Evolutionary conservation across 1,140 invertebrate species (phyloP).

Genomic region (Cotesia glomerata): DNA sequence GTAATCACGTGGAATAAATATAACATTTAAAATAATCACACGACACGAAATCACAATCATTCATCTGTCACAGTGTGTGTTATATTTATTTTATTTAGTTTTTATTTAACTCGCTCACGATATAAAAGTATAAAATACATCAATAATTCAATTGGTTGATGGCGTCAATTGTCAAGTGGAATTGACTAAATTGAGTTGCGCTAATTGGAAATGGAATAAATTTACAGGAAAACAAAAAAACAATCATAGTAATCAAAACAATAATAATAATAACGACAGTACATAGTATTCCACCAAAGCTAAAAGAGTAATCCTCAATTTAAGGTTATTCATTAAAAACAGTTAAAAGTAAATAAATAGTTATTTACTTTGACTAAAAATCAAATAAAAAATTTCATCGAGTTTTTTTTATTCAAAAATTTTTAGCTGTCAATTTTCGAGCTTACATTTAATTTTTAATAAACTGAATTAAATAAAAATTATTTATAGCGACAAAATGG

Average conservation of each 20-base stretch:
- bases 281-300: not conserved
- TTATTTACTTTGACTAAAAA: constrained; percentile 18
- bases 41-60: constrained; percentile 38
- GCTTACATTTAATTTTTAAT: not conserved
- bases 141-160: constrained; percentile 18
- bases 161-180: constrained; percentile 14
- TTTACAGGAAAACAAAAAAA: too few species aligned
- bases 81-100: too few species aligned
- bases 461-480: too few species aligned
- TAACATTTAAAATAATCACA: constrained; percentile 32
- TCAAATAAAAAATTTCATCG: constrained; percentile 19
- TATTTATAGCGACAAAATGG: too few species aligned
- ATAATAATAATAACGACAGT: too few species aligned
- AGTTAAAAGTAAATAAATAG: constrained; percentile 4
- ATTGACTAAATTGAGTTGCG: constrained; percentile 12
- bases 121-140: constrained; percentile 54
- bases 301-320: not conserved
- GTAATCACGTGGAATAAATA: constrained; percentile 42
- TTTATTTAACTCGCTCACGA: constrained; percentile 36
- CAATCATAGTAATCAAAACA: too few species aligned
- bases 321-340: too few species aligned
- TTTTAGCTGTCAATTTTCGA: too few species aligned
- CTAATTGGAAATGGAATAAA: constrained; percentile 10
- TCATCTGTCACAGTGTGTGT: constrained; percentile 25
- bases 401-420: constrained; percentile 10